Evolutionary conservation across 2,113 vertebrate species (phyloP).

Genomic region (Desmodus rotundus): DNA sequence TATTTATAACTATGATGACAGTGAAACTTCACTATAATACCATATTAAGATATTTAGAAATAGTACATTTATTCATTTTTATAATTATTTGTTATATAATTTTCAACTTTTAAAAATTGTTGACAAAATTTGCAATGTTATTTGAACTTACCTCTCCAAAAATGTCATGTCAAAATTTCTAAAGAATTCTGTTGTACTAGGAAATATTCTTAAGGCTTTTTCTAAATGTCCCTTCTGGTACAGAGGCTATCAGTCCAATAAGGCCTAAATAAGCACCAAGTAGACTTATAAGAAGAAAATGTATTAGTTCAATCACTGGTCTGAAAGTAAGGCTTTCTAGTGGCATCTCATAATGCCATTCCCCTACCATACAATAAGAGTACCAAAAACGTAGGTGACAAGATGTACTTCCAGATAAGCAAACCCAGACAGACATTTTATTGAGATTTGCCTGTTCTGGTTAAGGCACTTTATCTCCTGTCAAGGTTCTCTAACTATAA

Average conservation of each 20-base stretch:
- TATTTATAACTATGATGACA: not conserved
- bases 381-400: not conserved
- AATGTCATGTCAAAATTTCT: not conserved
- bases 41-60: not conserved
- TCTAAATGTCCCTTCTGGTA: not conserved
- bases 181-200: not conserved
- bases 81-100: not conserved
- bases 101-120: not conserved
- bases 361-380: not conserved
- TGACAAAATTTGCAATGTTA: not conserved
- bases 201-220: not conserved
- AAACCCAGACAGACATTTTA: not conserved
- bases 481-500: slow-evolving; percentile 16
- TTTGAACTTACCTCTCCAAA: not conserved
- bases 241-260: not conserved
- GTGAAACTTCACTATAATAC: not conserved
- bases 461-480: not conserved
- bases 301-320: not conserved
- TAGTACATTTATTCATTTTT: not conserved
- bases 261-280: not conserved
- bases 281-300: not conserved
- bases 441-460: not conserved
- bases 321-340: not conserved
- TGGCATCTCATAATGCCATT: not conserved
- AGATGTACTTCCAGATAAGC: not conserved